These are phyloP conservation scores for Poecilus cupreus DNA, from an alignment of 2,888 invertebrate genomes.

Conservation along the genomic window DNA sequence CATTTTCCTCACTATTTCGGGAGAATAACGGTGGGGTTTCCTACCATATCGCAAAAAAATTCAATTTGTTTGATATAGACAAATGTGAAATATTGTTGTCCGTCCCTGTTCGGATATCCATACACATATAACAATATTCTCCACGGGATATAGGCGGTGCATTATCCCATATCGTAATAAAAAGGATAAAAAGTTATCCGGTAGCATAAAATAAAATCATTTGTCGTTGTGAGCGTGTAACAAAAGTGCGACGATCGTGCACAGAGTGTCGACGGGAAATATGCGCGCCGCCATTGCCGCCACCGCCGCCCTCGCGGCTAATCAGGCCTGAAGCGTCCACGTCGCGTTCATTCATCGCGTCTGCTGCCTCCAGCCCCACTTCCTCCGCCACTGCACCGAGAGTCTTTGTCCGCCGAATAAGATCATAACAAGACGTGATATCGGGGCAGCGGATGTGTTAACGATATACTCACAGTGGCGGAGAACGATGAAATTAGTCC, in stretches of 20 bases:
- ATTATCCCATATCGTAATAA: slow-evolving; percentile 48
- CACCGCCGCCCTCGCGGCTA: slow-evolving; percentile 48
- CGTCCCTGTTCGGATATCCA: not conserved
- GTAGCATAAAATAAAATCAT: slow-evolving; percentile 38
- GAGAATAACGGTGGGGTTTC: no score
- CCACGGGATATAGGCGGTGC: slow-evolving; percentile 29
- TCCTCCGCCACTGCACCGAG: not conserved
- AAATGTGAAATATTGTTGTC: not conserved
- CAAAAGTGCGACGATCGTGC: slow-evolving; percentile 20
- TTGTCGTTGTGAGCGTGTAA: not conserved
- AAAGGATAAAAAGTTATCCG: slow-evolving; percentile 23
- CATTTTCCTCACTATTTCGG: no score
- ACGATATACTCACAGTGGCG: not conserved
- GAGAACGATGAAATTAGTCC: not conserved
- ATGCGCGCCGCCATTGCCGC: slow-evolving; percentile 1
- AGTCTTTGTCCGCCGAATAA: slow-evolving; percentile 59
- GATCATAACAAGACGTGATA: slow-evolving; percentile 62
- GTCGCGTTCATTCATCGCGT: slow-evolving; percentile 51
- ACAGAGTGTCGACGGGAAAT: slow-evolving; percentile 42
- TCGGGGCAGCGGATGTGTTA: slow-evolving; percentile 59
- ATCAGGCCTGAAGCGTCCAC: slow-evolving; percentile 63
- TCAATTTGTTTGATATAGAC: no score
- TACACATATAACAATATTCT: slow-evolving; percentile 44
- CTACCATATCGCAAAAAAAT: no score
- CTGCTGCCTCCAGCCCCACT: not conserved